Evolutionary conservation across 2,888 invertebrate genomes (phyloP).

Genomic region (Cephus pygmeus): DNA sequence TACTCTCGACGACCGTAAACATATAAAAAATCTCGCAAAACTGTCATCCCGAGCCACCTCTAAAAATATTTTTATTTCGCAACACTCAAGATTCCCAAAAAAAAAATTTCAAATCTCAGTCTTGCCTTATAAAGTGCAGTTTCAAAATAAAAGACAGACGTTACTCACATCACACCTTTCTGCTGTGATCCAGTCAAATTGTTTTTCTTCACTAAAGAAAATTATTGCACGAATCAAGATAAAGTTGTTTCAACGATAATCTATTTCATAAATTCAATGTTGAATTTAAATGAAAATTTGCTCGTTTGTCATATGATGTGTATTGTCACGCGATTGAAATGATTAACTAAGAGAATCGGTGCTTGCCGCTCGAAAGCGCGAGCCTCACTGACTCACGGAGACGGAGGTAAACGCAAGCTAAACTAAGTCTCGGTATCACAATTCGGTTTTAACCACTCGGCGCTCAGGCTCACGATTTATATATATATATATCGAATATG

Average conservation of each 20-base stretch:
- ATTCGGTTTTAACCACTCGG: slow-evolving; percentile 41
- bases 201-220: neutral
- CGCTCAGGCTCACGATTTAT: slow-evolving; percentile 24
- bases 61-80: neutral
- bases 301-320: neutral
- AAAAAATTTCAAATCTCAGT: neutral
- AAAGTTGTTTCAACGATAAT: neutral
- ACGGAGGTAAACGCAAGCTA: slow-evolving; percentile 57
- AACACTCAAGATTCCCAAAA: neutral
- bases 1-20: neutral
- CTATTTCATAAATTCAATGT: neutral
- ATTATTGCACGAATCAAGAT: neutral
- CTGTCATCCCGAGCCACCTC: neutral
- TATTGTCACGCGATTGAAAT: slow-evolving; percentile 5
- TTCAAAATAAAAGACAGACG: neutral
- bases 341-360: slow-evolving; percentile 33
- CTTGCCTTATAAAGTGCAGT: neutral
- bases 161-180: neutral
- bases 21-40: neutral
- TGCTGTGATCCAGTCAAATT: neutral
- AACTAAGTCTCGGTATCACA: slow-evolving; percentile 41
- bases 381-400: slow-evolving; percentile 58
- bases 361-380: slow-evolving; percentile 61
- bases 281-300: neutral
- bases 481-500: too few species aligned